These are phyloP conservation scores for Serranus cabrilla DNA, from an alignment of 2,797 vertebrate genomes.

Conservation along the genomic window DNA sequence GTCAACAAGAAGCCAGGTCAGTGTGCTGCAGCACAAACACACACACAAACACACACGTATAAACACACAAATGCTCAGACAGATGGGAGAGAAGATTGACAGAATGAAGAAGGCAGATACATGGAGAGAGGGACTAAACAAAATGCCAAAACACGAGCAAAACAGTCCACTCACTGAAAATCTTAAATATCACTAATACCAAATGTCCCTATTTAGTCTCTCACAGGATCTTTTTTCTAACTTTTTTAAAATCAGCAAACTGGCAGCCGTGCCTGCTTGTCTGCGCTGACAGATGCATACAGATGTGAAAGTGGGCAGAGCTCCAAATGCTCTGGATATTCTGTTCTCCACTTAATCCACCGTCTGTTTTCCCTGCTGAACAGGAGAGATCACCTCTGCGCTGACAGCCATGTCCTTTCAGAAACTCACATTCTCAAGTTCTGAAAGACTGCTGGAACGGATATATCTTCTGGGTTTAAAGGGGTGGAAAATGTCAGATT, in stretches of 20 bases:
- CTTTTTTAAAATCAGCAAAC: background rate
- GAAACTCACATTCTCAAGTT: background rate
- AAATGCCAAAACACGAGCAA: constrained; percentile 26
- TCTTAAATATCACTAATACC: background rate
- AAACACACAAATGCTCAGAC: background rate
- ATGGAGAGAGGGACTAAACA: constrained; percentile 15
- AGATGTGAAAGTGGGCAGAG: constrained; percentile 14
- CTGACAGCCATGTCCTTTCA: constrained; percentile 4
- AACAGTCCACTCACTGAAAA: constrained; percentile 4
- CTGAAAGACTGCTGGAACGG: background rate
- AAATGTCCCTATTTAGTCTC: background rate
- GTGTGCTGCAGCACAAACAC: constrained; percentile 34
- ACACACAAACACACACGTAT: background rate
- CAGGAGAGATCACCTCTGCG: background rate
- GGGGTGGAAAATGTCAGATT: constrained; percentile 1
- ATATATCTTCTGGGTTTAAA: constrained; percentile 3
- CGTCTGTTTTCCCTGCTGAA: background rate
- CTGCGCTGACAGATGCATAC: constrained; percentile 10
- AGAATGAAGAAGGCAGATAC: constrained; percentile 39
- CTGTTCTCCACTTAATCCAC: background rate
- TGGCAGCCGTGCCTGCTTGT: background rate
- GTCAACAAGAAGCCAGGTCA: constrained; percentile 93
- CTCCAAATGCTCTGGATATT: constrained; percentile 2
- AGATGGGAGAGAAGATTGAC: constrained; percentile 50
- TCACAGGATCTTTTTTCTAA: background rate